A percentile compares a stretch with the other conserved stretches of the same genome.
Evolutionary conservation across 1,140 invertebrate species (phyloP).

Genomic region (Belonocnema kinseyi): DNA sequence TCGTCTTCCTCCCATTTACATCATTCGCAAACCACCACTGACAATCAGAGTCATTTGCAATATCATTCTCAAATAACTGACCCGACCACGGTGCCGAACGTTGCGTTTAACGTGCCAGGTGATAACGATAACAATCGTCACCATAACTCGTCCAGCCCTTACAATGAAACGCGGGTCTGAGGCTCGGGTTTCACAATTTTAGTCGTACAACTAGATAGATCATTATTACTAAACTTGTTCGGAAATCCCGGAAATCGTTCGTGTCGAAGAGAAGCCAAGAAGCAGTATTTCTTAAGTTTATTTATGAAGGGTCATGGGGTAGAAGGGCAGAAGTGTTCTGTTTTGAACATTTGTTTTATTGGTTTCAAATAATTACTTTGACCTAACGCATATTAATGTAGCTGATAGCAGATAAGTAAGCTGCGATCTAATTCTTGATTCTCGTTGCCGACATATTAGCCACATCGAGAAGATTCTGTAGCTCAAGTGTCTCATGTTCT

Average conservation of each 20-base stretch:
- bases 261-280: background rate
- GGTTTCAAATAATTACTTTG: too few species aligned
- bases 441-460: too few species aligned
- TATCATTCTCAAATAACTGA: conserved; percentile 59
- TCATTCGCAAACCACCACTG: conserved; percentile 63
- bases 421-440: too few species aligned
- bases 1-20: conserved; percentile 69
- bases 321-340: too few species aligned
- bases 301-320: background rate
- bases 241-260: background rate
- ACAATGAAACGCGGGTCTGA: conserved; percentile 74
- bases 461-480: too few species aligned
- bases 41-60: conserved; percentile 54
- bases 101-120: conserved; percentile 71
- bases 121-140: conserved; percentile 55
- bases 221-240: conserved; percentile 1
- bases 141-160: conserved; percentile 61
- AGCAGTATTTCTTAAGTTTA: conserved; percentile 18
- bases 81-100: conserved; percentile 67
- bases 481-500: too few species aligned
- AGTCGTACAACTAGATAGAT: background rate
- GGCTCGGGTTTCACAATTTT: background rate
- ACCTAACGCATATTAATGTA: too few species aligned
- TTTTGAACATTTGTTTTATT: too few species aligned
- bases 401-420: too few species aligned